Percentiles rank a stretch among this genome's conserved stretches.
Conservation (phyloP, 2,113 vertebrate genomes). For the Parus major region DNA sequence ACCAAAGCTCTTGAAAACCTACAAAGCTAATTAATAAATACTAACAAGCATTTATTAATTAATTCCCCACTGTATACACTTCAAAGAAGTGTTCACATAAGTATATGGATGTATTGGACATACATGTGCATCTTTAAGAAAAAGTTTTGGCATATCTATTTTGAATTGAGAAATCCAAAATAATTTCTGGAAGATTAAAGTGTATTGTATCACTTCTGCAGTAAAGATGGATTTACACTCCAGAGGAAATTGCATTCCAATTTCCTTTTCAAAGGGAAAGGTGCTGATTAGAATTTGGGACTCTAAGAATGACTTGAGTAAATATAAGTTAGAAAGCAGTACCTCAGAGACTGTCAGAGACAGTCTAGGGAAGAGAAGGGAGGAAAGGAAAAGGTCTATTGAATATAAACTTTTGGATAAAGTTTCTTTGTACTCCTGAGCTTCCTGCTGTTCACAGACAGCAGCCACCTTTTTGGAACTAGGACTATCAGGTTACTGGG, state of each 20-base stretch:
- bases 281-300: not conserved
- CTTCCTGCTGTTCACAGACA: not conserved
- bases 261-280: not conserved
- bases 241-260: not conserved
- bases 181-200: not conserved
- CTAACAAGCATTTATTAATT: not conserved
- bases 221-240: not conserved
- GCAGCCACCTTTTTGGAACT: not conserved
- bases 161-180: not conserved
- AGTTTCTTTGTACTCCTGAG: not conserved
- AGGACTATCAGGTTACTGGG: not conserved
- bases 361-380: not conserved
- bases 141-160: not conserved
- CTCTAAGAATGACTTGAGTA: not conserved
- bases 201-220: not conserved
- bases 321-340: not conserved
- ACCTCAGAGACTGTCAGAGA: not conserved
- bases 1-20: not conserved
- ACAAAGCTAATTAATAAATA: not conserved
- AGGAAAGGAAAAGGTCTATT: not conserved
- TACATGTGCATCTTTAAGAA: not conserved
- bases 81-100: not conserved
- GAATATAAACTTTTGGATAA: not conserved
- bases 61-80: not conserved
- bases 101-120: not conserved